Evolutionary conservation across 2,888 invertebrate genomes (phyloP), one percentile per base, ranked within the genome.

Genomic region (Himalopsyche kuldschensis): DNA sequence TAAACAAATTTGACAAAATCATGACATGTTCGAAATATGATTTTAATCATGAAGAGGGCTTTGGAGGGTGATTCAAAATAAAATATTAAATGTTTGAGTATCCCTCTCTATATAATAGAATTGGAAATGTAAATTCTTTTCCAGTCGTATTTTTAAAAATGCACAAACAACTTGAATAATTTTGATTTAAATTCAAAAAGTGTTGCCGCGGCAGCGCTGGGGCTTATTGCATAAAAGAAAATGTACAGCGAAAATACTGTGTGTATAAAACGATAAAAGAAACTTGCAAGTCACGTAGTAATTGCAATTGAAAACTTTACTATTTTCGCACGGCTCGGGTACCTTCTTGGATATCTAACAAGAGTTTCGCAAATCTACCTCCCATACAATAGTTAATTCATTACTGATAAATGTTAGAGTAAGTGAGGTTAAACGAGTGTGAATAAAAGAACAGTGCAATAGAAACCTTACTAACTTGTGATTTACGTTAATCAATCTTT

Each of bases 241-340:
- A 3, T 41, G 41, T 41, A 15, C 4, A 15, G 41, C 20, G 55
- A 55, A 55, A 75, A 75, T 75, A 30, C 32, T 83, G 79, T 76
- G 47, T 47, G 78, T 27, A 82, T 76, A 46, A 55, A 55, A 55
- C 55, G 55, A 55, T 20, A 55, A 41, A 27, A 78, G 46, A 55
- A 47, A 75, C 82, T 80, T 81, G 78, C 82, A 80, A 84, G 85
- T 85, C 85, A 85, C 85, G 85, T 85, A 47, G 76, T 82, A 84
- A 85, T 84, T 84, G 82, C 84, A 85, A 85, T 85, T 85, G 84
- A 84, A 85, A 85, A 85, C 82, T 85, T 84, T 46, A 17, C 76
- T 41, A 82, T 84, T 55, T 55, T 55, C 5, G 10, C 55, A 20
- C 55, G 55, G 55, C 55, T 55, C 24, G 24, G 8, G 20, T 55